A percentile compares a stretch with the other conserved stretches of the same genome.
Conservation (phyloP, 2,113 vertebrate genomes). For the Clarias macrocephalus region DNA sequence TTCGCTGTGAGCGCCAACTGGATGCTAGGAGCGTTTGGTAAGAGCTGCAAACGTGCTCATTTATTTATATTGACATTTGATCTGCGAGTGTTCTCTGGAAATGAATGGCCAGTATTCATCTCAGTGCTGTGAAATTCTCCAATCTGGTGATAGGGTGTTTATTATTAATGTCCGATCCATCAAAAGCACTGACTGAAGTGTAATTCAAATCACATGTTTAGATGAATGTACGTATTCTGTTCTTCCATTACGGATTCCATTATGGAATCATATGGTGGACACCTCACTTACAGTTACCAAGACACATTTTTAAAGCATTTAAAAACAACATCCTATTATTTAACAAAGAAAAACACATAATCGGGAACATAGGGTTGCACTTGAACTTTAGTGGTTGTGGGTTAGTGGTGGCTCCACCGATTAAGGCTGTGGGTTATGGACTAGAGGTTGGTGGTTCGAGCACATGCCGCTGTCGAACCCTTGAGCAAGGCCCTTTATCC, state of each 20-base stretch:
- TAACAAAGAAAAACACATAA: background rate
- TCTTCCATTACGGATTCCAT: background rate
- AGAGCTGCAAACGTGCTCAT: slow-evolving; percentile 58
- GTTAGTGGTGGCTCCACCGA: no score
- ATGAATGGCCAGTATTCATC: background rate
- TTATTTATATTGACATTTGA: background rate
- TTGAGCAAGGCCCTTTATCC: no score
- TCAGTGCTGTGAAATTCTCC: background rate
- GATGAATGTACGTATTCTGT: background rate
- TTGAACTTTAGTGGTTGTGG: no score
- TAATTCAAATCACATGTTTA: background rate
- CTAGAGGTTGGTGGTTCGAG: no score
- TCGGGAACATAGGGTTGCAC: background rate
- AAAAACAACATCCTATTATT: background rate
- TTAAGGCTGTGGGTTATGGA: no score
- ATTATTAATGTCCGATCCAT: background rate
- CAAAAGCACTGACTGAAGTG: background rate
- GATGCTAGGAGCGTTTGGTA: slow-evolving; percentile 84
- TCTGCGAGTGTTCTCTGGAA: background rate
- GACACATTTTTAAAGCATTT: background rate
- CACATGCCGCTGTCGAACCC: no score
- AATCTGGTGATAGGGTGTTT: background rate
- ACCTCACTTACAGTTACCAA: background rate
- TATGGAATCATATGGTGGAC: background rate
- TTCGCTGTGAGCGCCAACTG: slow-evolving; percentile 75